Conservation (phyloP, 2,113 vertebrate genomes). For the Onychostoma macrolepis region DNA sequence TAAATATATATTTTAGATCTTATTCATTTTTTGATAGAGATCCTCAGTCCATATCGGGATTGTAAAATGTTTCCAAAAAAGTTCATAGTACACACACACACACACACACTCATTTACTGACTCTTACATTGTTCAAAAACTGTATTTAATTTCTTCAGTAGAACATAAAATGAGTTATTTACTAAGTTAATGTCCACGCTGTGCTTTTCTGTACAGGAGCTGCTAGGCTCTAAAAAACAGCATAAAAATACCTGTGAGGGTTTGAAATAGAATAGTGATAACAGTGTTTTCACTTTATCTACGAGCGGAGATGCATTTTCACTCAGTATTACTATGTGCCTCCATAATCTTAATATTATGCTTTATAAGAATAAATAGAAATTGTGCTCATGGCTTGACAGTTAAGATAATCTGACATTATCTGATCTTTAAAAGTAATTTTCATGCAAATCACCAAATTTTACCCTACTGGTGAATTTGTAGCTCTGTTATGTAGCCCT, state of each 20-base stretch:
- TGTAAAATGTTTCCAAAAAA: background rate
- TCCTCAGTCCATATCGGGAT: background rate
- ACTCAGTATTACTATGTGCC: background rate
- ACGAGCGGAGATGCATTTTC: background rate
- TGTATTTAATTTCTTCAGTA: background rate
- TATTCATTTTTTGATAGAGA: background rate
- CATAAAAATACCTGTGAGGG: background rate
- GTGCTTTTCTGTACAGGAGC: background rate
- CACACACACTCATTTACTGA: background rate
- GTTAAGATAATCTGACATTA: background rate
- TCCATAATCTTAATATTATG: background rate
- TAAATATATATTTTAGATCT: background rate
- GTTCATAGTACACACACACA: background rate
- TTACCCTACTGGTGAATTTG: background rate
- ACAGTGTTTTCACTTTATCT: background rate
- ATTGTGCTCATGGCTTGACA: background rate
- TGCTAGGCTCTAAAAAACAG: background rate
- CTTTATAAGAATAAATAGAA: background rate
- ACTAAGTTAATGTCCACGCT: background rate
- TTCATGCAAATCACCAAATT: background rate
- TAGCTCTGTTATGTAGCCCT: background rate
- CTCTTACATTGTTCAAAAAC: background rate
- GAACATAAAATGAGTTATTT: background rate
- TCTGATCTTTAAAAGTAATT: slow-evolving; percentile 19
- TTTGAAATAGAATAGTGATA: background rate